Evolutionary conservation across 2,888 invertebrate genomes (phyloP), one percentile per base, ranked within the genome.

Genomic region (Melanchra persicariae): DNA sequence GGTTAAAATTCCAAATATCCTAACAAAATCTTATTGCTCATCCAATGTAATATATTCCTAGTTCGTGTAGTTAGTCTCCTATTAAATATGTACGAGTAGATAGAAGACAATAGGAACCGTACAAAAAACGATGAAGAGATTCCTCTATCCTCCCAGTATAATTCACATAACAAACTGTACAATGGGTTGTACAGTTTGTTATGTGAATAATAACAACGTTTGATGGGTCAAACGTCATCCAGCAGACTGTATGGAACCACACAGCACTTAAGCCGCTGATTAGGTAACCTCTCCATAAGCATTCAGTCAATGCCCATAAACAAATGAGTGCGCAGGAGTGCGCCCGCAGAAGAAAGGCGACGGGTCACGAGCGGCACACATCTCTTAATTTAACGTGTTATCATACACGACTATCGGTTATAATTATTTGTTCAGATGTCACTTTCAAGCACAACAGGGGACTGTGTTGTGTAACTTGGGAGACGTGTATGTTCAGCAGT

Each of bases 331-430:
- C 59, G 67, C 82, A 63, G 70, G 66, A 82, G 79, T 63, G n/a
- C 30, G 15, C 45, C 55, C 67, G 26, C 52, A 81, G 77, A 83
- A 77, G 79, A 85, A 77, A 87, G 87, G 86, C 87, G 84, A 79
- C 80, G 51, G 86, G 90, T 91, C 93, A 93, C 91, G 91, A 89
- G 77, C 79, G 83, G 84, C 89, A 88, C 87, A 88, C 88, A 91
- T 92, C 92, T 93, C 93, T 94, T 94, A 90, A 93, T 94, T 71
- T 91, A 90, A 89, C 82, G 88, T 77, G 85, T 90, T 92, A 94
- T 94, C 94, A 82, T 77, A 90, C 93, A 93, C 93, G 92, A 93
- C 92, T 88, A 94, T 94, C 94, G 81, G 76, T 82, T 83, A 86
- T 92, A 91, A 93, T 91, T 93, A 91, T 91, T 90, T 89, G 89